Base-by-base conservation (phyloP, 2,797 vertebrate genomes). In the Adelosebastes latens region DNA sequence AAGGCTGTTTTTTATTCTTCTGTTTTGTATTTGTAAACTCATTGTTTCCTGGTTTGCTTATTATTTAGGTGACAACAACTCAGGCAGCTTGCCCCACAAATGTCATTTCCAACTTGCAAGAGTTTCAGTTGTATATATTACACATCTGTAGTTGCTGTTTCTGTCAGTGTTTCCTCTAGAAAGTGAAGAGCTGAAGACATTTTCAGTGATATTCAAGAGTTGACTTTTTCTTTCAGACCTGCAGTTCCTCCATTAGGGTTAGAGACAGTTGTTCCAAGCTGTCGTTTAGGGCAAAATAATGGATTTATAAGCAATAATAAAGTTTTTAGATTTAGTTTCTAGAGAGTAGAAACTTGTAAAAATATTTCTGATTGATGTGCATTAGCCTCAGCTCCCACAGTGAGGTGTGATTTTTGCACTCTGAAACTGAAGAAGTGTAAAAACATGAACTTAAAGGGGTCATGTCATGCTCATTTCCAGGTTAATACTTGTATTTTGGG, bases 341-440 rank as follows among this genome's bases (percentile, higher is more conserved):
- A 42, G 39, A 42, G 13, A 42, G 39, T 16, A 42, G 39, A 42
- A 42, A 42, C 5, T 42, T 46, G n/a, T 39, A 11, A n/a, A 31
- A 7, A 39, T 58, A 32, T 59, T 55, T 55, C 12, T 61, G 70
- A 49, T 67, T 4, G 0, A 75, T 66, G 20, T 46, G 46, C 66
- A 52, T 56, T 31, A 61, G 42, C 42, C 55, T 53, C 18, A 16
- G 34, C 49, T 65, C 16, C 31, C 4, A 32, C 61, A 12, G 9
- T 6, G 14, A 61, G 58, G 11, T 79, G 59, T 14, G 58, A 73
- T 77, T 74, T 62, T 69, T 74, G 9, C 22, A 52, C 42, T 53
- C 10, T 66, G 18, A 8, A 39, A 22, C n/a, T 22, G 36, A 66
- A 52, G 22, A 73, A 53, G 61, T 67, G 58, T 72, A 27, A 82